Percentiles rank a stretch among this genome's conserved stretches.
phyloP scores from a whole-genome alignment of 2,113 vertebrate genomes.

The Passer montanus region DNA sequence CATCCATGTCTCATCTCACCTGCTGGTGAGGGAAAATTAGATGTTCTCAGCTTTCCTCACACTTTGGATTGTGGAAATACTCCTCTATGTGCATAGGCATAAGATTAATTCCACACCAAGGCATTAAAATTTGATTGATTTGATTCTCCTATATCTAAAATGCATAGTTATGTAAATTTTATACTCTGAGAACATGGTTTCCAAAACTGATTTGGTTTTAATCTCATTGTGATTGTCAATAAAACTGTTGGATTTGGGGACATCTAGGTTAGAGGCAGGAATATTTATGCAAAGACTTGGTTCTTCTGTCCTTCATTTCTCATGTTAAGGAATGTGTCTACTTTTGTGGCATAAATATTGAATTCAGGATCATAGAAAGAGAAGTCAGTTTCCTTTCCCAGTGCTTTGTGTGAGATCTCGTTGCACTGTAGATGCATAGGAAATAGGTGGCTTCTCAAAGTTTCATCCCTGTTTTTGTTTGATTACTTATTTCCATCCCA shows the following conservation, averaged over 20 bases:
- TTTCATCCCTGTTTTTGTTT: background rate
- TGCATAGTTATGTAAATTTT: accelerated
- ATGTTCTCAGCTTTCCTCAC: background rate
- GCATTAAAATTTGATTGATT: background rate
- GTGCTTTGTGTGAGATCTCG: background rate
- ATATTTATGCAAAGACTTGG: background rate
- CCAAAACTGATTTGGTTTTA: background rate
- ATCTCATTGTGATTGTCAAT: background rate
- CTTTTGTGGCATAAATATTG: accelerated
- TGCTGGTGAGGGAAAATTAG: background rate
- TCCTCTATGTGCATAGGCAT: background rate
- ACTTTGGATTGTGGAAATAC: background rate
- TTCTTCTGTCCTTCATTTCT: background rate
- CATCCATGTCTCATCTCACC: background rate
- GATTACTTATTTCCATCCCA: conserved; percentile 55
- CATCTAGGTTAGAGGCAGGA: accelerated
- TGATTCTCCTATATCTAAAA: background rate
- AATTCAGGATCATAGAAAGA: background rate
- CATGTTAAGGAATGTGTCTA: background rate
- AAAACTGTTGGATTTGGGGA: background rate
- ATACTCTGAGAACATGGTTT: background rate
- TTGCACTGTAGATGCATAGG: background rate
- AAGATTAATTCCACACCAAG: background rate
- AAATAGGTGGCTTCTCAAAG: conserved; percentile 30
- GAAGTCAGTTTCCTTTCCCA: background rate